phyloP scores from a whole-genome alignment of 2,888 invertebrate species.

The Clostera curtula region DNA sequence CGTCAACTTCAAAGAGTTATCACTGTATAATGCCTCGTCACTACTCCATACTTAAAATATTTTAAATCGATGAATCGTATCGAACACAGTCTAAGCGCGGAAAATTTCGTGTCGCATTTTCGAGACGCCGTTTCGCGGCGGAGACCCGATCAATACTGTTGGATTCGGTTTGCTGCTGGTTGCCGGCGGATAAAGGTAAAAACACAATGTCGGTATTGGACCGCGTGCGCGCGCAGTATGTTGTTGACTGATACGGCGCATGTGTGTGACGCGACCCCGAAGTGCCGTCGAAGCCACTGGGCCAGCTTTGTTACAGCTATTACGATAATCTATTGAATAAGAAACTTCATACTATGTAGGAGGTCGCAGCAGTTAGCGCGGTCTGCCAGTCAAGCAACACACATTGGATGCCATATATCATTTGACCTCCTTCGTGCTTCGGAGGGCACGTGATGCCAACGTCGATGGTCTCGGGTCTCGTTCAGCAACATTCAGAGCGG shows the following conservation, averaged over 20 bases:
- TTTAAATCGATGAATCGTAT: slow-evolving; percentile 18
- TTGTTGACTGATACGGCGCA: slow-evolving; percentile 62
- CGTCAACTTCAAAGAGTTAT: slow-evolving; percentile 31
- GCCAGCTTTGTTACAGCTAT: too few species aligned
- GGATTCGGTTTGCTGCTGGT: slow-evolving; percentile 31
- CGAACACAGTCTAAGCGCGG: slow-evolving; percentile 40
- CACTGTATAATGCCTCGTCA: slow-evolving; percentile 35
- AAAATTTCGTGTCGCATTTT: slow-evolving; percentile 48
- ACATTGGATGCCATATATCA: too few species aligned
- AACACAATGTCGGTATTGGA: slow-evolving; percentile 43
- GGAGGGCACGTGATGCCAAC: too few species aligned
- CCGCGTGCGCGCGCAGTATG: slow-evolving; percentile 65
- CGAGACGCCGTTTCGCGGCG: slow-evolving; percentile 52
- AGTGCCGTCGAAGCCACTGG: slow-evolving; percentile 19
- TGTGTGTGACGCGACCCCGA: slow-evolving; percentile 40
- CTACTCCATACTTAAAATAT: slow-evolving; percentile 33
- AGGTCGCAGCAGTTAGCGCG: too few species aligned
- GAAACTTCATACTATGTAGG: too few species aligned
- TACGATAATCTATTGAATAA: too few species aligned
- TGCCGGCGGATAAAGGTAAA: slow-evolving; percentile 55
- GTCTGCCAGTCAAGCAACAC: too few species aligned
- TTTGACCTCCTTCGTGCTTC: too few species aligned
- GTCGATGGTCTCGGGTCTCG: too few species aligned
- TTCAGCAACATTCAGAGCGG: too few species aligned
- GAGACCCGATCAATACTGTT: slow-evolving; percentile 67